Base-by-base conservation (phyloP, 2,888 invertebrate genomes). In the Ophioninae sp. region DNA sequence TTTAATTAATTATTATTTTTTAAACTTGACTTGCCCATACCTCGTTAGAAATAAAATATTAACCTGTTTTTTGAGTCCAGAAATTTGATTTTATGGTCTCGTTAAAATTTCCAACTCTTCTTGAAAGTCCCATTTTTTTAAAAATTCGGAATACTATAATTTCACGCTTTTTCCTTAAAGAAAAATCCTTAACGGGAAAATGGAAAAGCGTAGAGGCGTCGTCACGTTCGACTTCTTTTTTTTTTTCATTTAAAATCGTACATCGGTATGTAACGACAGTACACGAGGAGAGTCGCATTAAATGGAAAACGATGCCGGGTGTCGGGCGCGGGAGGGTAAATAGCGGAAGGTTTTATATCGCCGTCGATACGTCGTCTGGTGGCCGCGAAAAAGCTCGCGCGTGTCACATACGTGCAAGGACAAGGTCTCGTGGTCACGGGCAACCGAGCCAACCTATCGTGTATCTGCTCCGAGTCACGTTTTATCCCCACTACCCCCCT, bases 341-440 rank as follows among this genome's bases (percentile, higher is more conserved):
- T 72, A 56, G 58, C 86, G 88, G 87, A 89, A 89, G 87, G 86
- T 89, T 89, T 86, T 87, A 86, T 85, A 74, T 58, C 59, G 58
- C 61, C 67, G 78, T 41, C 68, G 56, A 37, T 77, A 56, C 39
- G 63, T 44, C 85, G 85, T 72, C 86, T 88, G 87, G 87, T 87
- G 89, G 87, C 88, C 88, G 87, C 84, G 87, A 88, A 87, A 86
- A 83, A 86, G 63, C 79, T 56, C 69, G 67, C 87, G 88, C 56
- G 59, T 76, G 23, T 67, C 75, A 76, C 68, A 58, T 71, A 44
- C 88, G 89, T 87, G 86, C 90, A 91, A 92, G 92, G 91, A 91
- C 91, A 92, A 92, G 91, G 92, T 88, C 90, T 88, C 88, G 87
- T 92, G 92, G 90, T 92, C 91, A 92, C 90, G 91, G 91, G 89